Conservation (phyloP, 2,797 vertebrate species). For the Sternotherus odoratus region DNA sequence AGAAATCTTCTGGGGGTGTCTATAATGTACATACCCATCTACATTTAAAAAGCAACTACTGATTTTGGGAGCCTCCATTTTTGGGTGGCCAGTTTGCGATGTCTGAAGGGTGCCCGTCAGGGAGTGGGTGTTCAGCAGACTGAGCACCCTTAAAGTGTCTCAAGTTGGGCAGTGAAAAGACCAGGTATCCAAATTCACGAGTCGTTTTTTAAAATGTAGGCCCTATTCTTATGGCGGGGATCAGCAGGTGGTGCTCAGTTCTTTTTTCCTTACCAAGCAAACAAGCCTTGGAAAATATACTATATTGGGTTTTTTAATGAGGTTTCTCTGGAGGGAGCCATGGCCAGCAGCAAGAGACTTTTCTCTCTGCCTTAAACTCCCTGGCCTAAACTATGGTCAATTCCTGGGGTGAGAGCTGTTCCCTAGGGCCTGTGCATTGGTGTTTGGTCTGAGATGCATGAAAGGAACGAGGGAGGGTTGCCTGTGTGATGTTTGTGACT, state of each 20-base stretch:
- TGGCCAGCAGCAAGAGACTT: background rate
- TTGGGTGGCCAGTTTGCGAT: background rate
- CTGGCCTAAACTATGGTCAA: background rate
- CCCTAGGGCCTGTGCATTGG: background rate
- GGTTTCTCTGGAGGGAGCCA: background rate
- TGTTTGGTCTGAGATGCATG: background rate
- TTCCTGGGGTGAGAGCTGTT: background rate
- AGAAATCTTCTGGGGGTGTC: background rate
- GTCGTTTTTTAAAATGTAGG: background rate
- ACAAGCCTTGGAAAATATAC: background rate
- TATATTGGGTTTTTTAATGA: background rate
- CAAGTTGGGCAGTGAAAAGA: background rate
- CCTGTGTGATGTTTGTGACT: background rate
- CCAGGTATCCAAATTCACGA: background rate
- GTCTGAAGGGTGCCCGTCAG: background rate
- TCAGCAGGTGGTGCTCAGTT: background rate
- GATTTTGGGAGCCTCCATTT: background rate
- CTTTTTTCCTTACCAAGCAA: background rate
- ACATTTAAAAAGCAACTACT: background rate
- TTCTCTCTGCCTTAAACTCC: background rate
- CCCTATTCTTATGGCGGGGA: background rate
- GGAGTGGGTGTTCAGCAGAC: too few species aligned
- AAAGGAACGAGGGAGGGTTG: accelerated
- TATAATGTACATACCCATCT: background rate
- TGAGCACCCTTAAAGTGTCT: background rate